Evolutionary conservation across 2,888 invertebrate genomes (phyloP), one percentile per base, ranked within the genome.

Genomic region (Apotomis turbidana): DNA sequence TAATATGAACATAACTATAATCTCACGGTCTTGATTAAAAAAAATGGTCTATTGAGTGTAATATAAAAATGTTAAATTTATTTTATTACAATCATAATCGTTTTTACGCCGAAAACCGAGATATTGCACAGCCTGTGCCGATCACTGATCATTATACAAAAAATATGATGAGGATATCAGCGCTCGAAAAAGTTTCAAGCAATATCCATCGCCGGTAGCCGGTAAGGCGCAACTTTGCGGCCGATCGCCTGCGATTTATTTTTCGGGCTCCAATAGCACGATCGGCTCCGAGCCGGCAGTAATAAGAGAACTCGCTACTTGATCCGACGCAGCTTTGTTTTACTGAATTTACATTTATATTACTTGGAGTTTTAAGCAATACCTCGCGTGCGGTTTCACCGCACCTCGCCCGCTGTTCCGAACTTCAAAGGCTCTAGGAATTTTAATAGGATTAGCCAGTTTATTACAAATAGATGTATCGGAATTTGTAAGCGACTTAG

Each of bases 271-370:
- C 58, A 49, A 58, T 54, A 52, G 38, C 46, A 52, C 49, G 15
- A 60, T 68, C 52, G 63, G 57, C 51, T 27, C 60, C 51, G 27
- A 54, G 60, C 55, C 61, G 46, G 27, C 67, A 76, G 78, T 80
- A 81, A 82, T 82, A 83, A 79, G 77, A 79, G 68, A 80, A 82
- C 81, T 79, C 79, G 79, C 76, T 78, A 79, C 79, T 80, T 80
- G 81, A 82, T 81, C 78, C 78, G 64, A 67, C 78, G 74, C 75
- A 77, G 77, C 70, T 84, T 83, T 84, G 82, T 85, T 83, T 82
- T 78, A 79, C 75, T 75, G 76, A 81, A 87, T 87, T 88, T 85
- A 85, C 87, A 87, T 87, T 85, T 88, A 87, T 88, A 87, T 87
- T 87, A 86, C 83, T 81, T 81, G 71, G 80, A 85, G 83, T 86